Evolutionary conservation across 2,797 vertebrate species (phyloP).

Genomic region (Pteropus rufus): DNA sequence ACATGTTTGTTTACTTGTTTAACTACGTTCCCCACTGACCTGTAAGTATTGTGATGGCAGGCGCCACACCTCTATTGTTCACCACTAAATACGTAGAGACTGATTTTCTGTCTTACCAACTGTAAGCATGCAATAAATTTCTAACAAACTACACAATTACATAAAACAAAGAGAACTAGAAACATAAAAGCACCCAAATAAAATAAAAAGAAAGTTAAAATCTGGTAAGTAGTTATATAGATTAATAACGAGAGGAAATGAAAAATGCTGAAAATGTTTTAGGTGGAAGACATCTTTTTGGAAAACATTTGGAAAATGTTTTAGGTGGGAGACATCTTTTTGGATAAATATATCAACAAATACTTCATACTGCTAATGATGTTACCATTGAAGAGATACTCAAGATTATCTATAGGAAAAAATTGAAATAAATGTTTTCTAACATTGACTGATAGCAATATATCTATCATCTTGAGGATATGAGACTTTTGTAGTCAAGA

Average conservation of each 20-base stretch:
- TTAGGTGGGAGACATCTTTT: background rate
- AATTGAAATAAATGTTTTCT: background rate
- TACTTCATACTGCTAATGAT: background rate
- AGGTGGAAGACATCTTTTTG: background rate
- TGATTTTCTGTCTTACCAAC: background rate
- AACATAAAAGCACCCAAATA: background rate
- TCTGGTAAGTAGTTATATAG: background rate
- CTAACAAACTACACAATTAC: background rate
- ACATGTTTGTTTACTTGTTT: background rate
- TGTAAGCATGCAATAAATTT: background rate
- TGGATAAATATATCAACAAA: background rate
- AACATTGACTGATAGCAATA: background rate
- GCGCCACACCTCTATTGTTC: background rate
- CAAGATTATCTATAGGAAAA: background rate
- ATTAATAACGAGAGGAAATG: background rate
- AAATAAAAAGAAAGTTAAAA: background rate
- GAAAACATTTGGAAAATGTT: background rate
- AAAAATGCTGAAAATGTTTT: background rate
- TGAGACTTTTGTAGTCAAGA: background rate
- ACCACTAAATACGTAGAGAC: background rate
- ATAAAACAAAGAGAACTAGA: background rate
- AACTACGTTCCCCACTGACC: background rate
- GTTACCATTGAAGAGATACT: background rate
- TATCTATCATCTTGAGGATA: background rate
- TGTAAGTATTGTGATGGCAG: background rate